phyloP scores from a whole-genome alignment of 1,140 invertebrate species.

The Sycophaga agraensis region DNA sequence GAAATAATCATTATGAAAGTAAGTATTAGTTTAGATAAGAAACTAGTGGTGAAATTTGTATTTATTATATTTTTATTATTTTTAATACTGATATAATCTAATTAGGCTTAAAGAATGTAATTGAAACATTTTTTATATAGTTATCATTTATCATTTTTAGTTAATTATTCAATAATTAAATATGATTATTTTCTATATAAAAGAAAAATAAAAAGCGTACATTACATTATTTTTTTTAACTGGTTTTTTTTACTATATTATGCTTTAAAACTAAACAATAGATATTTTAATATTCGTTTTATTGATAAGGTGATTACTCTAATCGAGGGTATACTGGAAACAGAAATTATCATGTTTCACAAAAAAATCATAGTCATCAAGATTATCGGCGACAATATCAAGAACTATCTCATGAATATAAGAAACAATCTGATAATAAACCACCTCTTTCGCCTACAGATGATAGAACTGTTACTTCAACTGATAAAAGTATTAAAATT shows the following conservation, averaged over 20 bases:
- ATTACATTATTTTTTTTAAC: not conserved
- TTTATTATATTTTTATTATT: not conserved
- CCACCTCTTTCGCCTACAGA: slow-evolving; percentile 28
- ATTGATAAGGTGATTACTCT: slow-evolving; percentile 36
- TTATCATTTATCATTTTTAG: no score
- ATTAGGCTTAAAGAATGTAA: not conserved
- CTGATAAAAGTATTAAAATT: slow-evolving; percentile 46
- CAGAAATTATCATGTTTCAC: slow-evolving; percentile 36
- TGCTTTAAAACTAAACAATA: not conserved
- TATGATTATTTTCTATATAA: no score
- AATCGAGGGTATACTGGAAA: slow-evolving; percentile 35
- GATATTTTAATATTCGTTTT: slow-evolving; percentile 6
- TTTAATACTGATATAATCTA: not conserved
- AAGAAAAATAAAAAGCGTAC: no score
- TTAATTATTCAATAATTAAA: no score
- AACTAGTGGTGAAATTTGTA: not conserved
- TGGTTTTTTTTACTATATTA: no score
- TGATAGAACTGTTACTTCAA: slow-evolving; percentile 40
- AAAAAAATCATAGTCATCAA: slow-evolving; percentile 38
- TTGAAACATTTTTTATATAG: no score
- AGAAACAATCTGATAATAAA: slow-evolving; percentile 11
- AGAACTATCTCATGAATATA: slow-evolving; percentile 25
- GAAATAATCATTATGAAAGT: slow-evolving; percentile 35
- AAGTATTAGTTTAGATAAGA: slow-evolving; percentile 15
- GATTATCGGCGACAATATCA: slow-evolving; percentile 36